Percentiles rank a stretch among this genome's conserved stretches.
phyloP scores from a whole-genome alignment of 1,140 invertebrate genomes.

The Drosophila pseudoobscura region DNA sequence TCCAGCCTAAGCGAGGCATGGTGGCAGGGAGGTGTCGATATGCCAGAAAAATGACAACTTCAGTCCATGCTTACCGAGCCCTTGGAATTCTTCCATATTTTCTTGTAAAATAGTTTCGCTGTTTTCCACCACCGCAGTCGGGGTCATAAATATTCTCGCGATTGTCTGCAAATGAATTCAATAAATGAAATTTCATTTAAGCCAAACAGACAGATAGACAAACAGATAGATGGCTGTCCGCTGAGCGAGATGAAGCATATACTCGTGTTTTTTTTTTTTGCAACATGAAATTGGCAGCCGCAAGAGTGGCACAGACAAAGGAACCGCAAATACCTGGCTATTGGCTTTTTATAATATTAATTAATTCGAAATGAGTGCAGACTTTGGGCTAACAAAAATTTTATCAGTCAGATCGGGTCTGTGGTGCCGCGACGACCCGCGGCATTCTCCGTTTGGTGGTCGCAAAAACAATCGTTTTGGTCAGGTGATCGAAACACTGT shows the following conservation, averaged over 20 bases:
- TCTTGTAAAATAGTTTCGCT: not conserved
- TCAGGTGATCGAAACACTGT: slow-evolving; percentile 29
- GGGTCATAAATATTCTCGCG: slow-evolving; percentile 42
- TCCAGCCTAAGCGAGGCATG: too few relatives aligned
- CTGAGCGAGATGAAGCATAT: not conserved
- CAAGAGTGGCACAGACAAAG: slow-evolving; percentile 48
- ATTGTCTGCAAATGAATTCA: slow-evolving; percentile 45
- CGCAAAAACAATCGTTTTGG: slow-evolving; percentile 60
- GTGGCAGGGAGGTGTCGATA: too few relatives aligned
- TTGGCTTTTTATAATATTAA: slow-evolving; percentile 75
- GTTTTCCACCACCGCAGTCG: slow-evolving; percentile 39
- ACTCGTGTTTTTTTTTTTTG: not conserved
- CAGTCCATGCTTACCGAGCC: too few relatives aligned
- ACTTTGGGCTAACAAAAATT: slow-evolving; percentile 54
- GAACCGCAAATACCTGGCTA: slow-evolving; percentile 56
- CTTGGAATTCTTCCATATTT: not conserved
- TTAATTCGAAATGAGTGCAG: slow-evolving; percentile 61
- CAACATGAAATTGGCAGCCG: slow-evolving; percentile 11
- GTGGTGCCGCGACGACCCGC: slow-evolving; percentile 28
- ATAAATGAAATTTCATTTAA: slow-evolving; percentile 44
- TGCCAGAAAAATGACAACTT: too few relatives aligned
- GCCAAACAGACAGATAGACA: slow-evolving; percentile 19
- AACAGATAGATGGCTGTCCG: not conserved
- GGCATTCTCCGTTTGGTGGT: slow-evolving; percentile 62
- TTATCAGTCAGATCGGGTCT: not conserved